Evolutionary conservation across 2,797 vertebrate species (phyloP), one percentile per base, ranked within the genome.

Genomic region (Aldrovandia affinis): DNA sequence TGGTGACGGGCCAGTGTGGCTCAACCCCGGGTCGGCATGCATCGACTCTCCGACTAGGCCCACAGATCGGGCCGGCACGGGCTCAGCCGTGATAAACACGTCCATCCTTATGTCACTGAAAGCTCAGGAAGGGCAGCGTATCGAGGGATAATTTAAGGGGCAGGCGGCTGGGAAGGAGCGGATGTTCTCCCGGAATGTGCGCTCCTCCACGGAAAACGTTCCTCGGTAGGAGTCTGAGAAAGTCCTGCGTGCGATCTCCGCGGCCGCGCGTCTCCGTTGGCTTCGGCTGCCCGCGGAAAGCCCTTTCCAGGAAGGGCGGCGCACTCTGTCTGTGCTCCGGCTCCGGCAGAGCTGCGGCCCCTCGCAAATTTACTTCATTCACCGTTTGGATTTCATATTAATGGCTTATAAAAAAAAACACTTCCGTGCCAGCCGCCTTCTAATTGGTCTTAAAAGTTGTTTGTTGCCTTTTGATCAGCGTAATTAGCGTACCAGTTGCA

Each of bases 391-490:
- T 70, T 65, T 80, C 28, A 30, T 25, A 68, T 80, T 84, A 84
- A 84, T 84, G 78, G 78, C 61, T 15, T 61, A 84, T 65, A 73
- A 81, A 79, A 47, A 78, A 59, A 36, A 80, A 80, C 50, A 50
- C 63, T 81, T 82, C 79, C 84, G 42, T 44, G 78, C 59, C 68
- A 78, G 54, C 55, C 44, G 52, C 70, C 52, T 78, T 59, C 79
- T 81, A 85, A 81, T 42, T 30, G 84, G 80, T 52, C 79, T 85
- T 81, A 81, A 80, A 85, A 82, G 84, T 70, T 73, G 80, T 81
- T 78, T 70, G 84, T 50, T 78, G 84, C 80, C 54, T 77, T 82
- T 85, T 85, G 80, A 82, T 82, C 80, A 39, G 80, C 39, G 68
- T 85, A 85, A 85, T 85, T 85, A 85, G 80, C 54, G n/a, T 20